These are phyloP conservation scores for Lycaena phlaeas DNA, from an alignment of 2,888 invertebrate genomes.

Conservation along the genomic window DNA sequence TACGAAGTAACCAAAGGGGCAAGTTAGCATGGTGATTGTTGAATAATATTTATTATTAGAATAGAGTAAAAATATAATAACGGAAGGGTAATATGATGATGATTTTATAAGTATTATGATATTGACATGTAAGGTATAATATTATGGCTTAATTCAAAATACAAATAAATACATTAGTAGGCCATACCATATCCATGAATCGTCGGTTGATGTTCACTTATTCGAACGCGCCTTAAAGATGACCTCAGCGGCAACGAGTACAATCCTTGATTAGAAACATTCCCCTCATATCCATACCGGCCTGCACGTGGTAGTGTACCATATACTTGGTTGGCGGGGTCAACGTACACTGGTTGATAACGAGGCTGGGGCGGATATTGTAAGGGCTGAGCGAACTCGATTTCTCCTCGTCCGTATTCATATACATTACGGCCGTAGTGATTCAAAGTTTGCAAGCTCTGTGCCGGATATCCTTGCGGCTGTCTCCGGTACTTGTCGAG, in stretches of 20 bases:
- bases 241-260: slow-evolving; percentile 49
- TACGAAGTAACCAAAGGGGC: too few relatives aligned
- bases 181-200: slow-evolving; percentile 62
- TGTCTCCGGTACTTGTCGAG: slow-evolving; percentile 50
- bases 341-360: slow-evolving; percentile 40
- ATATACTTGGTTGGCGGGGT: slow-evolving; percentile 35
- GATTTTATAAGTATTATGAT: too few relatives aligned
- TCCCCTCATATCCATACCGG: slow-evolving; percentile 27
- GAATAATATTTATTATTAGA: too few relatives aligned
- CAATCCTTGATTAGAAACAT: slow-evolving; percentile 32
- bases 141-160: too few relatives aligned
- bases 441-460: slow-evolving; percentile 53
- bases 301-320: slow-evolving; percentile 43
- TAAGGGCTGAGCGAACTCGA: slow-evolving; percentile 35
- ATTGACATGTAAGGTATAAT: too few relatives aligned
- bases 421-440: slow-evolving; percentile 36
- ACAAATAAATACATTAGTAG: slow-evolving; percentile 15
- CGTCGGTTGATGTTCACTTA: slow-evolving; percentile 51
- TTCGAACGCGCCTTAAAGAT: slow-evolving; percentile 49
- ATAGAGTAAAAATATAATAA: too few relatives aligned
- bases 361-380: slow-evolving; percentile 26
- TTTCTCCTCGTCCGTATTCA: slow-evolving; percentile 29
- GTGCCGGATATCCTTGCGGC: slow-evolving; percentile 53
- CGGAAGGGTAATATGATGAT: too few relatives aligned
- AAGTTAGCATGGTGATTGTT: too few relatives aligned